Evolutionary conservation across 2,113 vertebrate genomes (phyloP).

Genomic region (Gnathonemus echidnorhynchus): DNA sequence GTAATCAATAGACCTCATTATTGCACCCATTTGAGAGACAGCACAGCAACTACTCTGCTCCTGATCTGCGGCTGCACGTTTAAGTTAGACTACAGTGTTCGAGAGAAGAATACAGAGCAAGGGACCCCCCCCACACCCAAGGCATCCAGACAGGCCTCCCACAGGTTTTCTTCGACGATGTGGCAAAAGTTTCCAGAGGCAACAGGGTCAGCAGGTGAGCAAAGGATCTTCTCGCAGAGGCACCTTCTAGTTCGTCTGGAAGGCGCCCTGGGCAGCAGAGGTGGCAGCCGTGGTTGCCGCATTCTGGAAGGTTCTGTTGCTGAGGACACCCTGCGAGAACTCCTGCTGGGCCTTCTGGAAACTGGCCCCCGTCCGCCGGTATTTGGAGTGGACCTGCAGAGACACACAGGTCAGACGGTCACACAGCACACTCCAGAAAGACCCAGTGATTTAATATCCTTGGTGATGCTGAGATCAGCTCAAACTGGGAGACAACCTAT

Average conservation of each 20-base stretch:
- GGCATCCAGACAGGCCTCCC: background rate
- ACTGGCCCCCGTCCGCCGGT: slow-evolving; percentile 84
- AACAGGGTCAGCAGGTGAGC: background rate
- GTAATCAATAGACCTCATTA: background rate
- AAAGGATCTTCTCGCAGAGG: background rate
- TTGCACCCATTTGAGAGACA: background rate
- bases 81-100: background rate
- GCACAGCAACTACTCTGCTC: background rate
- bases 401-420: background rate
- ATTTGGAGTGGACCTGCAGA: slow-evolving; percentile 80
- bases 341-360: slow-evolving; percentile 92
- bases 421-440: background rate
- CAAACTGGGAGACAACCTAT: background rate
- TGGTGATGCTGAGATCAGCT: background rate
- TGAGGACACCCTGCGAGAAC: slow-evolving; percentile 84
- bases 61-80: background rate
- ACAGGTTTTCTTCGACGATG: background rate
- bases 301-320: slow-evolving; percentile 71
- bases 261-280: slow-evolving; percentile 67
- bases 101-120: background rate
- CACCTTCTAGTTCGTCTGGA: slow-evolving; percentile 64
- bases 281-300: slow-evolving; percentile 67
- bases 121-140: background rate
- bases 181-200: background rate
- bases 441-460: background rate